Base-by-base conservation (phyloP, 1,140 invertebrate genomes). In the Notospermus geniculatus region DNA sequence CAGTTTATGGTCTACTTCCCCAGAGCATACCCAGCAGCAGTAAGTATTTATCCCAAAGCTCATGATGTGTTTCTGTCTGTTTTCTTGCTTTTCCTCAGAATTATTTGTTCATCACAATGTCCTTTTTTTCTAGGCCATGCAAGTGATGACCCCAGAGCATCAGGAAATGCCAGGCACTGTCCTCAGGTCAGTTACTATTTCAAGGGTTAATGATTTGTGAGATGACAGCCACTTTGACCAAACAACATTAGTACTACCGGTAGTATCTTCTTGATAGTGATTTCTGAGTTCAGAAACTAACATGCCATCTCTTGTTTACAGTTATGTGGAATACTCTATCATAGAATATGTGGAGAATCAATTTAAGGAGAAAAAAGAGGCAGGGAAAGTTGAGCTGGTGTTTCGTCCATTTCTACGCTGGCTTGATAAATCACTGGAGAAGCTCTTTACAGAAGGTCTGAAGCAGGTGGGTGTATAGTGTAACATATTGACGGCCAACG, bases 401-500 rank as follows among this genome's bases (percentile, higher is more conserved):
- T 76, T 79, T 52, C 61, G 76, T 46, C 72, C 76, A n/a, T 79
- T 79, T 45, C 39, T 80, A 19, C 59, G 68, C 46, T 80, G 78
- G 79, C 58, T 80, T 32, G 79, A 80, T 52, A 72, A 62, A 64
- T 73, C 67, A 22, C 54, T 78, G 41, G 75, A 79, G 59, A 62
- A 71, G 2, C 64, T 78, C 25, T 73, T 77, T 27, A 80, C 75
- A 53, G 70, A 76, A 36, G 78, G 71, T 19, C 60, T 80, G n/a
- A 71, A 63, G 61, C 72, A 76, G 70, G 79, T 80, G 64, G 57
- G 43, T 55, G 19, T 30, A 43, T 62, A 46, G 43, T 53, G 5
- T 50, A n/a, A 27, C 9, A 53, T 17, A n/a, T n/a, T n/a, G n/a
- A n/a, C n/a, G n/a, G n/a, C n/a, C n/a, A n/a, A n/a, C n/a, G n/a